Percentiles rank a stretch among this genome's conserved stretches.
Conservation (phyloP, 1,140 invertebrate genomes). For the Chrysomallon squamiferum region DNA sequence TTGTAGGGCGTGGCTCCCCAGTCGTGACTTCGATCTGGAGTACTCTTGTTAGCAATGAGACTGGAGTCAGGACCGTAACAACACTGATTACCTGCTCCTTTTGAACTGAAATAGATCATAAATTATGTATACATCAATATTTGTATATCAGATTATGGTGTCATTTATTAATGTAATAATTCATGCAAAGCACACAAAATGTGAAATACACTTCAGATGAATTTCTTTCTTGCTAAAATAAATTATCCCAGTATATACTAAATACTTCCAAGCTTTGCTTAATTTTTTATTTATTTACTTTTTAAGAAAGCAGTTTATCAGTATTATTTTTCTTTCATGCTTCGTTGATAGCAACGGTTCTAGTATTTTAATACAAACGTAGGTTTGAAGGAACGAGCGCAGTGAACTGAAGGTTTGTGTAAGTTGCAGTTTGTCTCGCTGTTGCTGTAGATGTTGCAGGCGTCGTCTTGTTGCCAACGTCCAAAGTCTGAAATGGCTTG, state of each 20-base stretch:
- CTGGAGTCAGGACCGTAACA: slow-evolving; percentile 92
- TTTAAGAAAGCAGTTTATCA: too few species aligned
- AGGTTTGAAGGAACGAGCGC: slow-evolving; percentile 88
- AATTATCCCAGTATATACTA: too few species aligned
- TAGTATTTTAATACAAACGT: slow-evolving; percentile 76
- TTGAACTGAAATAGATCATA: slow-evolving; percentile 67
- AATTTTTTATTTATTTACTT: too few species aligned
- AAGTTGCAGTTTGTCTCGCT: slow-evolving; percentile 78
- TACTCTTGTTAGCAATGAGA: slow-evolving; percentile 90
- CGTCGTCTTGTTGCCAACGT: slow-evolving; percentile 86
- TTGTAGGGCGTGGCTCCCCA: slow-evolving; percentile 90
- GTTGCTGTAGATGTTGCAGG: slow-evolving; percentile 79
- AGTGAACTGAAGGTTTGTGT: slow-evolving; percentile 88
- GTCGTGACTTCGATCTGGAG: slow-evolving; percentile 86
- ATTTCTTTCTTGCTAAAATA: too few species aligned
- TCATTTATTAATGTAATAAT: too few species aligned
- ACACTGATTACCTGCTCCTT: slow-evolving; percentile 94
- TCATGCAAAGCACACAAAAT: too few species aligned
- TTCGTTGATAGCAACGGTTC: too few species aligned
- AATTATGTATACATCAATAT: too few species aligned
- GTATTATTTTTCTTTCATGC: too few species aligned
- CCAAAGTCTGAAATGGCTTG: slow-evolving; percentile 93
- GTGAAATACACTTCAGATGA: too few species aligned
- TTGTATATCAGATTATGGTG: too few species aligned
- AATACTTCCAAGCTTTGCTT: too few species aligned